These are phyloP conservation scores for Dinomys branickii DNA, from an alignment of 2,113 vertebrate species.

Conservation along the genomic window DNA sequence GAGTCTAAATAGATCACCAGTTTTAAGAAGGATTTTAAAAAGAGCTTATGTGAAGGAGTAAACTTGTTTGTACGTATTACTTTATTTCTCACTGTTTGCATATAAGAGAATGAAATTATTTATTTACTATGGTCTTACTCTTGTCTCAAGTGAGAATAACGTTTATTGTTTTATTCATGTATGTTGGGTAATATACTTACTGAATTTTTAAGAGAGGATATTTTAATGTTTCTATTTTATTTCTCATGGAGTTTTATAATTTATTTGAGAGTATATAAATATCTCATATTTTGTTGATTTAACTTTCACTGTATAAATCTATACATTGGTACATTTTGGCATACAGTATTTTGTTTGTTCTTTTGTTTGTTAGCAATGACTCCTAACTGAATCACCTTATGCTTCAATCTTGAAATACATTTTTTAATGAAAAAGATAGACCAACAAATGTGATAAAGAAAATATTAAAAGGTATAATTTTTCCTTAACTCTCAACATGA, in stretches of 20 bases:
- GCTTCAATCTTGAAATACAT: constrained; percentile 30
- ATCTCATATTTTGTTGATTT: constrained; percentile 32
- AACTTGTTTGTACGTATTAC: constrained; percentile 38
- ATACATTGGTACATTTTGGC: constrained; percentile 17
- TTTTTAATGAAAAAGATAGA: constrained; percentile 37
- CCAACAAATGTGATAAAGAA: constrained; percentile 45
- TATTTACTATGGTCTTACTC: constrained; percentile 49
- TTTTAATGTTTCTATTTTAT: constrained; percentile 48
- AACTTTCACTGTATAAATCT: constrained; percentile 29
- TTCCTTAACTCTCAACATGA: constrained; percentile 42
- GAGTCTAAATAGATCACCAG: constrained; percentile 61
- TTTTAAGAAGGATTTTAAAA: constrained; percentile 55
- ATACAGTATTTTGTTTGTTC: constrained; percentile 9
- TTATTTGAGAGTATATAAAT: constrained; percentile 55
- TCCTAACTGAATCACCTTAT: constrained; percentile 34
- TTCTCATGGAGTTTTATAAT: constrained; percentile 58
- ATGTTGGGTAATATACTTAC: neutral
- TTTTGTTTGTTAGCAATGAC: neutral
- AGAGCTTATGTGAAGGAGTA: neutral
- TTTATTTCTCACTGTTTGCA: constrained; percentile 52
- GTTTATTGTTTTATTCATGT: constrained; percentile 49
- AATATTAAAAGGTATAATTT: constrained; percentile 17
- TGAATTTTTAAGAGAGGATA: constrained; percentile 43
- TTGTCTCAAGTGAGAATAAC: constrained; percentile 9
- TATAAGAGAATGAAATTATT: constrained; percentile 54